Conservation (phyloP, 2,113 vertebrate genomes). For the Plestiodon gilberti region DNA sequence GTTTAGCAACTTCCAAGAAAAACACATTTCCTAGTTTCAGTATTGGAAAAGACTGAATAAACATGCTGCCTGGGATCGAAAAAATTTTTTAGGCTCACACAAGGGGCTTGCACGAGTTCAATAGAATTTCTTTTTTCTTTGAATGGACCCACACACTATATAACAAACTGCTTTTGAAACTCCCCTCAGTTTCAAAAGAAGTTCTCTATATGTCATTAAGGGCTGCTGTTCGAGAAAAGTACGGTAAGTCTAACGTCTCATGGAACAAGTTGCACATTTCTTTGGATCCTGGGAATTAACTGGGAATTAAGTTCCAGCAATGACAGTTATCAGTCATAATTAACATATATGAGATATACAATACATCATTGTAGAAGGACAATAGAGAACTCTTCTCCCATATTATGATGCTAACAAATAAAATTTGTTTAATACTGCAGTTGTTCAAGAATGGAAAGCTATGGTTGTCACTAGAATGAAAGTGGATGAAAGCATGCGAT, state of each 20-base stretch:
- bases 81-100: neutral
- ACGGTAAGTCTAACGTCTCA: neutral
- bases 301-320: neutral
- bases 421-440: constrained; percentile 1
- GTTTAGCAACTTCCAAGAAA: constrained; percentile 1
- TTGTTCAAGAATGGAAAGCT: neutral
- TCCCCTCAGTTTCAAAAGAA: neutral
- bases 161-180: neutral
- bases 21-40: neutral
- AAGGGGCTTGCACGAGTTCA: neutral
- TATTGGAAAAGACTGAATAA: neutral
- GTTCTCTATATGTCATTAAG: neutral
- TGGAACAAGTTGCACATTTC: neutral
- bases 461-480: neutral
- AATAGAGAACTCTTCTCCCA: neutral
- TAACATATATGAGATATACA: constrained; percentile 1
- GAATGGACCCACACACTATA: neutral
- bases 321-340: neutral
- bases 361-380: constrained; percentile 8
- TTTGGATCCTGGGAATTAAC: constrained; percentile 15
- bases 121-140: neutral
- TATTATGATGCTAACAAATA: neutral
- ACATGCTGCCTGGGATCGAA: neutral
- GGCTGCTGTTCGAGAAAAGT: neutral
- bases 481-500: constrained; percentile 33